A percentile compares a stretch with the other conserved stretches of the same genome.
Conservation (phyloP, 2,797 vertebrate genomes). For the Semaprochilodus insignis region DNA sequence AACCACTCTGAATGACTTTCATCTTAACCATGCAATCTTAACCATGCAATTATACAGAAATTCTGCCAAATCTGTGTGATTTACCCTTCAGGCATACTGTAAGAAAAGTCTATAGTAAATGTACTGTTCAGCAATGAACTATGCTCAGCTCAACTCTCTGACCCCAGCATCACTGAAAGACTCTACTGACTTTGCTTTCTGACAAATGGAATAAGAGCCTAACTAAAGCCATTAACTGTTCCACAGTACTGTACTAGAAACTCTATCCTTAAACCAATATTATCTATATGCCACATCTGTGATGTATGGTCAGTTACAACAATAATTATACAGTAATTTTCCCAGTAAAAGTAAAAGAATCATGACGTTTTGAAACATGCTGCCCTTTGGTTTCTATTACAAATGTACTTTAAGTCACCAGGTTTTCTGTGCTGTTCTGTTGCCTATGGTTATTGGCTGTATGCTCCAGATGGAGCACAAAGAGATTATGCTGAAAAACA, state of each 20-base stretch:
- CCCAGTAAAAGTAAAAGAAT: neutral
- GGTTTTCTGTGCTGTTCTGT: no score
- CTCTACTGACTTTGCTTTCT: neutral
- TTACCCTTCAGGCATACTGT: neutral
- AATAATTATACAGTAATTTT: neutral
- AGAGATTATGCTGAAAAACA: neutral
- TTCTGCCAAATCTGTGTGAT: no score
- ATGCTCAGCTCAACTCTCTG: no score
- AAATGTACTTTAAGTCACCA: neutral
- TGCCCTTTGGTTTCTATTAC: neutral
- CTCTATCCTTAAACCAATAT: neutral
- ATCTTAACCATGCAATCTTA: no score
- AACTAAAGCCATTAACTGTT: slow-evolving; percentile 3
- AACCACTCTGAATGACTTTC: no score
- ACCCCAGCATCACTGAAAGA: no score
- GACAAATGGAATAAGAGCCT: slow-evolving; percentile 3
- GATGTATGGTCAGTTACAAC: neutral
- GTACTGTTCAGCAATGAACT: neutral
- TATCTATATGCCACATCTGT: neutral
- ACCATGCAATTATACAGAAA: no score
- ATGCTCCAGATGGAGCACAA: neutral
- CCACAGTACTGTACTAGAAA: neutral
- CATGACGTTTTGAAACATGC: neutral
- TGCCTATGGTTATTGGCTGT: neutral
- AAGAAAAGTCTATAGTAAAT: neutral